Evolutionary conservation across 2,888 invertebrate species (phyloP).

Genomic region (Apoda limacodes): DNA sequence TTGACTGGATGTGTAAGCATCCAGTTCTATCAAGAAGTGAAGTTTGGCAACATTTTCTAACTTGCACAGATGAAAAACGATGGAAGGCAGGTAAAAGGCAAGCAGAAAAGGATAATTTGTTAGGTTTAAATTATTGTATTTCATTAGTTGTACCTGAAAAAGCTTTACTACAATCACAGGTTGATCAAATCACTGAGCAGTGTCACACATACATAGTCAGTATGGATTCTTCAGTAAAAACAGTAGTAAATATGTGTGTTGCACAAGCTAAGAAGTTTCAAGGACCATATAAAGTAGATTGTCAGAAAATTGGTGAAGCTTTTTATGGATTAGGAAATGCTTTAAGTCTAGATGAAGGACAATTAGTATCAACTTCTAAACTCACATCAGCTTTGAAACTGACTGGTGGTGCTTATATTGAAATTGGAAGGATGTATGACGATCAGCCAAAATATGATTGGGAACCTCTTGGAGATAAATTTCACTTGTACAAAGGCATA

Average conservation of each 20-base stretch:
- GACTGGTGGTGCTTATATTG: slow-evolving; percentile 90
- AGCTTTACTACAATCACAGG: slow-evolving; percentile 77
- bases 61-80: slow-evolving; percentile 95
- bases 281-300: slow-evolving; percentile 89
- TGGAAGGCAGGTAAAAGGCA: slow-evolving; percentile 97
- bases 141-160: slow-evolving; percentile 88
- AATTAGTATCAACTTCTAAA: slow-evolving; percentile 71
- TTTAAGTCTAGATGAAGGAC: slow-evolving; percentile 81
- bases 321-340: slow-evolving; percentile 88
- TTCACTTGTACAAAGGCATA: slow-evolving; percentile 95
- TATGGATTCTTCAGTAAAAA: slow-evolving; percentile 90
- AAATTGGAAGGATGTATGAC: slow-evolving; percentile 89
- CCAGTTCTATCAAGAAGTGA: slow-evolving; percentile 92
- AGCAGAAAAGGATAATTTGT: slow-evolving; percentile 93
- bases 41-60: slow-evolving; percentile 97
- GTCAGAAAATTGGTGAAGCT: slow-evolving; percentile 89
- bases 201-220: slow-evolving; percentile 84
- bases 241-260: slow-evolving; percentile 80
- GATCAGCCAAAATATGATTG: slow-evolving; percentile 92
- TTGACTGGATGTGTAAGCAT: slow-evolving; percentile 96
- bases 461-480: slow-evolving; percentile 90
- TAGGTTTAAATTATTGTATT: slow-evolving; percentile 92
- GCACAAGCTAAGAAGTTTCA: slow-evolving; percentile 91
- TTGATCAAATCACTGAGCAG: slow-evolving; percentile 87
- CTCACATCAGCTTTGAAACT: slow-evolving; percentile 85